These are phyloP conservation scores for Anticlea derivata DNA, from an alignment of 2,888 invertebrate species.

Conservation along the genomic window DNA sequence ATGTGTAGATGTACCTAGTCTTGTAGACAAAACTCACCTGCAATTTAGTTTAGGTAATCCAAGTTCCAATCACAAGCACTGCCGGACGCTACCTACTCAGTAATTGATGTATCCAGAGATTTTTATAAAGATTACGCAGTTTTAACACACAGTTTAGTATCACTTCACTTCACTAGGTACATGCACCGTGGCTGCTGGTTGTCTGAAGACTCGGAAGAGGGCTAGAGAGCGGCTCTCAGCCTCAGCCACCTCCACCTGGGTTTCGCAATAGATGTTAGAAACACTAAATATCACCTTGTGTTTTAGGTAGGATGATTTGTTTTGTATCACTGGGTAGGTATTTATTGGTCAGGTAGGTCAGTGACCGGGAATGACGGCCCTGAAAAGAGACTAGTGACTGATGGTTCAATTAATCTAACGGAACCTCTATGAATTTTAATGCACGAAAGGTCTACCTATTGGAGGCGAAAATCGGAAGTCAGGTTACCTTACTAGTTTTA, in stretches of 20 bases:
- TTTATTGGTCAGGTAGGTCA: not conserved
- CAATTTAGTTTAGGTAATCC: not conserved
- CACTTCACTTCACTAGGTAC: constrained; percentile 32
- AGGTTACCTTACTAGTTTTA: too few relatives aligned
- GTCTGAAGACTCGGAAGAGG: constrained; percentile 40
- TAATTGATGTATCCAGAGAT: too few relatives aligned
- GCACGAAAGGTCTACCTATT: too few relatives aligned
- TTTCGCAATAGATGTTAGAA: constrained; percentile 35
- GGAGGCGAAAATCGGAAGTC: too few relatives aligned
- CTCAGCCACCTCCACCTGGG: constrained; percentile 49
- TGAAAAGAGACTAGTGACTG: too few relatives aligned
- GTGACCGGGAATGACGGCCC: not conserved
- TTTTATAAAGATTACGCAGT: too few relatives aligned
- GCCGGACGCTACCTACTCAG: too few relatives aligned
- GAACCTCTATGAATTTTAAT: too few relatives aligned
- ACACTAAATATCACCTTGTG: constrained; percentile 20
- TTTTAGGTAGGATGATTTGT: not conserved
- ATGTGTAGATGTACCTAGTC: too few relatives aligned
- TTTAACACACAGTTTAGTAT: not conserved
- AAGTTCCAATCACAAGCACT: not conserved
- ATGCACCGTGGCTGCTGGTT: constrained; percentile 38
- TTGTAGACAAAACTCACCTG: too few relatives aligned
- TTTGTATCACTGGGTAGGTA: not conserved
- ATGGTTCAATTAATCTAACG: too few relatives aligned
- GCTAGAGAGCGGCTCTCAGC: constrained; percentile 41